Conservation (phyloP, 2,888 invertebrate species). For the Clepsis dumicolana region DNA sequence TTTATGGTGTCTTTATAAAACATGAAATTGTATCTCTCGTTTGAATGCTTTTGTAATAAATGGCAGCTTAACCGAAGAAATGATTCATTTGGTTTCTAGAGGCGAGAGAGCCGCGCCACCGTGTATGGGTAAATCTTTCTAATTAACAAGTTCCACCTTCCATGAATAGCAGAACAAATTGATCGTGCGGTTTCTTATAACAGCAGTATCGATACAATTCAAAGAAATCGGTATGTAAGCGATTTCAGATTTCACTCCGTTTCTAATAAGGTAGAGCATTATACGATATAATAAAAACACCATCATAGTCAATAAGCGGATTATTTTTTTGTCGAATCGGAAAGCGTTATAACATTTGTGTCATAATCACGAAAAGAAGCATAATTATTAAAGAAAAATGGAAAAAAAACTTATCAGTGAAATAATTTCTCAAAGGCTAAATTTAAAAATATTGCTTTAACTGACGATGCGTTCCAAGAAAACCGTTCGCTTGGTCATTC, state of each 20-base stretch:
- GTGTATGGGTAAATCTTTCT: slow-evolving; percentile 38
- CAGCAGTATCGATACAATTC: slow-evolving; percentile 13
- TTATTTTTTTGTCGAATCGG: background rate
- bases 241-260: slow-evolving; percentile 26
- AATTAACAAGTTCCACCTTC: slow-evolving; percentile 38
- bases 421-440: background rate
- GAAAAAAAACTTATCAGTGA: background rate
- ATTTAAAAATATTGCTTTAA: background rate
- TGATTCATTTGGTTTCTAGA: slow-evolving; percentile 25
- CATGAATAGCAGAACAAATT: slow-evolving; percentile 39
- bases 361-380: background rate
- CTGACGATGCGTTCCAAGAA: slow-evolving; percentile 9
- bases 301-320: background rate
- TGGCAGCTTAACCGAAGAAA: background rate
- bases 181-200: slow-evolving; percentile 27
- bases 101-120: slow-evolving; percentile 31
- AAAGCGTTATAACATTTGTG: background rate
- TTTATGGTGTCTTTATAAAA: slow-evolving; percentile 4
- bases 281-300: background rate
- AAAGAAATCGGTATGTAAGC: slow-evolving; percentile 26
- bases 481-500: slow-evolving; percentile 23
- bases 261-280: background rate
- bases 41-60: background rate
- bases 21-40: background rate
- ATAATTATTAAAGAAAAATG: background rate